These are phyloP conservation scores for Pheosia gnoma DNA, from an alignment of 2,888 invertebrate species.

Conservation along the genomic window DNA sequence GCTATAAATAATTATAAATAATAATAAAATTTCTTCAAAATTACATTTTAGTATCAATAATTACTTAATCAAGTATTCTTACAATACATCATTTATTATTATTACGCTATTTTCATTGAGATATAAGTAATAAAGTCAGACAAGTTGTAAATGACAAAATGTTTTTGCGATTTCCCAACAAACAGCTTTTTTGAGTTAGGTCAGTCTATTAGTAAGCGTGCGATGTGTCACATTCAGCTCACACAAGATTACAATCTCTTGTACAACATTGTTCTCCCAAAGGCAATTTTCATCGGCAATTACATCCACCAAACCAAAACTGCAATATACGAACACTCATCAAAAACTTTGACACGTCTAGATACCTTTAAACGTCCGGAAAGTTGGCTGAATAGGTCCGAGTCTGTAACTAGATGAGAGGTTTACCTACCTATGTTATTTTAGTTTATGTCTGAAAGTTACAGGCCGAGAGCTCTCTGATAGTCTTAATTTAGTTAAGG, in stretches of 20 bases:
- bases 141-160: too few species aligned
- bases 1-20: too few species aligned
- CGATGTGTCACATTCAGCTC: too few species aligned
- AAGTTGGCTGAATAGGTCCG: not conserved
- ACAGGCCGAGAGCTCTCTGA: not conserved
- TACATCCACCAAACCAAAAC: not conserved
- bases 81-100: too few species aligned
- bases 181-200: too few species aligned
- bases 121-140: too few species aligned
- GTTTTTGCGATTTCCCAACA: too few species aligned
- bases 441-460: not conserved
- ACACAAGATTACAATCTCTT: not conserved
- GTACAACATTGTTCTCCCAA: slow-evolving; percentile 2
- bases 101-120: too few species aligned
- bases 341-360: slow-evolving; percentile 4
- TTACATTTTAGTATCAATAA: too few species aligned
- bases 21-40: too few species aligned
- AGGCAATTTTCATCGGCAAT: slow-evolving; percentile 1
- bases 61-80: too few species aligned
- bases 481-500: not conserved
- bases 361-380: not conserved
- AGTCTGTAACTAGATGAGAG: slow-evolving; percentile 3
- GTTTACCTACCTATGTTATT: not conserved
- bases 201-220: too few species aligned
- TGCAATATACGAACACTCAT: slow-evolving; percentile 4